These are phyloP conservation scores for Ibycter americanus DNA, from an alignment of 2,797 vertebrate genomes.

Conservation along the genomic window DNA sequence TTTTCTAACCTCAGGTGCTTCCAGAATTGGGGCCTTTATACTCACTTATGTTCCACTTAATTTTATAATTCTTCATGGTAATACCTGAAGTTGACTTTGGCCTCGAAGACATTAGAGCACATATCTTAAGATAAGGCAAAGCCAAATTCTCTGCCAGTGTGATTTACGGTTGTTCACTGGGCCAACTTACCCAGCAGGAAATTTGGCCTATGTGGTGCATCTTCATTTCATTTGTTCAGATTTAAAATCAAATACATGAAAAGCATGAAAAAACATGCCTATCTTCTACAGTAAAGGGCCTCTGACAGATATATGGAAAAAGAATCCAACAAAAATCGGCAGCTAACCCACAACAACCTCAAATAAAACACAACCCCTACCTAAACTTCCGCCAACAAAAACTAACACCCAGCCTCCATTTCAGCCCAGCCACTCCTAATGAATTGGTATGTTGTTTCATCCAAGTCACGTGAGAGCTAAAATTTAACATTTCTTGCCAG, in stretches of 20 bases:
- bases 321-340: conserved; percentile 41
- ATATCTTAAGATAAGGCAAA: neutral
- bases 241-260: neutral
- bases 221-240: conserved; percentile 36
- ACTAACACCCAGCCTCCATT: neutral
- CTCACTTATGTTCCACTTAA: neutral
- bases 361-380: conserved; percentile 29
- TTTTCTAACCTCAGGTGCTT: neutral
- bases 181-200: conserved; percentile 5
- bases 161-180: neutral
- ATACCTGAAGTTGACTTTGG: conserved; percentile 34
- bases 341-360: conserved; percentile 42
- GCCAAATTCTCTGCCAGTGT: neutral
- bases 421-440: neutral
- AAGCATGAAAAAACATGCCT: neutral
- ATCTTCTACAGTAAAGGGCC: neutral
- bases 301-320: conserved; percentile 19
- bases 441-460: conserved; percentile 23
- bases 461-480: neutral
- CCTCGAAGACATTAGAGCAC: neutral
- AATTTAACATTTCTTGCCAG: conserved; percentile 4
- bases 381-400: conserved; percentile 44
- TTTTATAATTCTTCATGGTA: conserved; percentile 2
- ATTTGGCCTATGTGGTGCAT: neutral
- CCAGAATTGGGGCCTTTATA: neutral